Base-by-base conservation (phyloP, 2,888 invertebrate species). In the Iselma pallidipennis region DNA sequence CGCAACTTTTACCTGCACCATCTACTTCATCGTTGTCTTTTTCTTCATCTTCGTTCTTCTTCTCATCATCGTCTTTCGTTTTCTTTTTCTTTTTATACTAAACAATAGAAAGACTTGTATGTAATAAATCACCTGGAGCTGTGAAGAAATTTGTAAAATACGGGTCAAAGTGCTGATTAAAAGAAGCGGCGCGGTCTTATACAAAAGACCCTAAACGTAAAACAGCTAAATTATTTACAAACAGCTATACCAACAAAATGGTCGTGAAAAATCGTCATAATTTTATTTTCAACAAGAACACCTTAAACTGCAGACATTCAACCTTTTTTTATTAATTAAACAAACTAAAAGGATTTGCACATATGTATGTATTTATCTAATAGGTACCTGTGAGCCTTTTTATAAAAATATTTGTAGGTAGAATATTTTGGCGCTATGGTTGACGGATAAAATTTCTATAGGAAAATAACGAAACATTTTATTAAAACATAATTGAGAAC, bases 41-140 rank as follows among this genome's bases (percentile, higher is more conserved):
- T 4, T 25, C 25, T 4, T 28, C 28, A 14, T 37, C 37, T 37
- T 21, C 45, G 21, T 45, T 21, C 45, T 45, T 12, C 45, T 21
- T 45, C 21, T 45, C 19, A 45, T 45, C 19, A 21, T 23, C 45
- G 10, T 45, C 21, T 21, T 9, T 21, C 10, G 19, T 45, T 10
- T 10, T 45, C 21, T 45, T 45, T 21, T 21, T 69, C 78, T 76
- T 75, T 5, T 45, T 21, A 45, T 45, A 45, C 77, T 74, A 77
- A 77, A 80, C 80, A 80, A 81, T 80, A 77, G 79, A 75, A 73
- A 76, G 69, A 76, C 76, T 69, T 61, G 72, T 80, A 81, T 62
- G 71, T 80, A 81, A 81, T 81, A 81, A 81, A 81, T 81, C 81
- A 81, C 79, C 76, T 72, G 70, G 75, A 77, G 77, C 78, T 74